A percentile compares a stretch with the other conserved stretches of the same genome.
Conservation (phyloP, 2,888 invertebrate species). For the Dynastes grantii region DNA sequence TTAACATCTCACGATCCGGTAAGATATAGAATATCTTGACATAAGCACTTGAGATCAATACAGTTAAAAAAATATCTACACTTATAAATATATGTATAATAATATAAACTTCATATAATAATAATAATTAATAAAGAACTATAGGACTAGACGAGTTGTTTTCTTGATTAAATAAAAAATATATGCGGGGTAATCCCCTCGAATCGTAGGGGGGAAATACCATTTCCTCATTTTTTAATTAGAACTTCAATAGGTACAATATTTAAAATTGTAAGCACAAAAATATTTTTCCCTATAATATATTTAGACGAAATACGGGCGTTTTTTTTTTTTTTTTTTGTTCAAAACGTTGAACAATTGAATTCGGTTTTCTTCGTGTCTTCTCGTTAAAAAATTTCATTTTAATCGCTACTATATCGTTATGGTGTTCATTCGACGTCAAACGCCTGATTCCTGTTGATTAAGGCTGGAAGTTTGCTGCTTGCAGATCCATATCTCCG, state of each 20-base stretch:
- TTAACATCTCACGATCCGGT: not conserved
- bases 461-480: conserved; percentile 55
- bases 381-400: conserved; percentile 14
- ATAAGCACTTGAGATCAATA: conserved; percentile 57
- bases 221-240: not conserved
- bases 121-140: conserved; percentile 46
- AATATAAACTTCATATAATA: conserved; percentile 43
- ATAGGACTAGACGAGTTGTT: conserved; percentile 48
- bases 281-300: conserved; percentile 20
- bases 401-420: conserved; percentile 40
- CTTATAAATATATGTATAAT: conserved; percentile 44
- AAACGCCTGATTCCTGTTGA: conserved; percentile 64
- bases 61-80: conserved; percentile 48
- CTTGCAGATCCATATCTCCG: conserved; percentile 55
- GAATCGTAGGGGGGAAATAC: not conserved
- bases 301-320: not conserved
- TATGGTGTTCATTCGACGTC: conserved; percentile 61
- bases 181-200: conserved; percentile 41
- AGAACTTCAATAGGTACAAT: conserved; percentile 10
- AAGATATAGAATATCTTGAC: conserved; percentile 48
- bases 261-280: conserved; percentile 45
- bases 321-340: not conserved
- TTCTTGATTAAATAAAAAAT: conserved; percentile 34
- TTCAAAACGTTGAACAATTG: not conserved
- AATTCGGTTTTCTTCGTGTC: conserved; percentile 10